Evolutionary conservation across 2,888 invertebrate species (phyloP).

Genomic region (Andrena bicolor): DNA sequence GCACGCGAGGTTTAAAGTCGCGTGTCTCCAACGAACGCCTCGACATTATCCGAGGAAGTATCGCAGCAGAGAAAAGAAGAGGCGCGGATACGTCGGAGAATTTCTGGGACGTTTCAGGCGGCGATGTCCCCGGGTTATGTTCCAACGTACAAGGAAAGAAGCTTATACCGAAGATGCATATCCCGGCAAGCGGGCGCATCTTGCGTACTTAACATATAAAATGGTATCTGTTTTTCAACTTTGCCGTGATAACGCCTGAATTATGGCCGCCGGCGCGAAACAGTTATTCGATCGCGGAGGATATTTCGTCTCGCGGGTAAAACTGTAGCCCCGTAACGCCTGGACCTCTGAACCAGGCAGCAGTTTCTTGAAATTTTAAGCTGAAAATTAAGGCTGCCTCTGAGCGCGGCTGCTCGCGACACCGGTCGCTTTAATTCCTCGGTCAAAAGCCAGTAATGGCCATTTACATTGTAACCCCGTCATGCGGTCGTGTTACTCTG

Average conservation of each 20-base stretch:
- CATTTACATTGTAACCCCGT: constrained; percentile 62
- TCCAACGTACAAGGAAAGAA: constrained; percentile 71
- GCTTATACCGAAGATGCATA: constrained; percentile 71
- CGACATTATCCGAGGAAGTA: constrained; percentile 25
- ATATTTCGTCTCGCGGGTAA: neutral
- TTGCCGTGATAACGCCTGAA: constrained; percentile 47
- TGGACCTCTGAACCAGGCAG: neutral
- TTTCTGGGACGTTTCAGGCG: constrained; percentile 45
- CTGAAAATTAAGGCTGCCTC: constrained; percentile 23
- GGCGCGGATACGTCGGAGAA: constrained; percentile 20
- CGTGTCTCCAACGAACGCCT: constrained; percentile 11
- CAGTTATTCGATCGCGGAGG: neutral
- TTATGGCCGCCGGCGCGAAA: constrained; percentile 2
- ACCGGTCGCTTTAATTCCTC: constrained; percentile 55
- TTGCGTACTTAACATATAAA: constrained; percentile 63
- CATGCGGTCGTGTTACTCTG: constrained; percentile 68
- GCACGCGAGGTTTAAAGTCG: neutral
- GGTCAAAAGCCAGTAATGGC: constrained; percentile 61
- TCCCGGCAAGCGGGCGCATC: constrained; percentile 44
- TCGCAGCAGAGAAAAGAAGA: constrained; percentile 12
- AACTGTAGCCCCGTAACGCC: neutral
- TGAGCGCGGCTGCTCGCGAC: constrained; percentile 13
- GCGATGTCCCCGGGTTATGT: constrained; percentile 68
- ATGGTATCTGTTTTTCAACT: constrained; percentile 67
- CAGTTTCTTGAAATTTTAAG: constrained; percentile 14